Base-by-base conservation (phyloP, 2,113 vertebrate genomes). In the Mystacornis crossleyi region DNA sequence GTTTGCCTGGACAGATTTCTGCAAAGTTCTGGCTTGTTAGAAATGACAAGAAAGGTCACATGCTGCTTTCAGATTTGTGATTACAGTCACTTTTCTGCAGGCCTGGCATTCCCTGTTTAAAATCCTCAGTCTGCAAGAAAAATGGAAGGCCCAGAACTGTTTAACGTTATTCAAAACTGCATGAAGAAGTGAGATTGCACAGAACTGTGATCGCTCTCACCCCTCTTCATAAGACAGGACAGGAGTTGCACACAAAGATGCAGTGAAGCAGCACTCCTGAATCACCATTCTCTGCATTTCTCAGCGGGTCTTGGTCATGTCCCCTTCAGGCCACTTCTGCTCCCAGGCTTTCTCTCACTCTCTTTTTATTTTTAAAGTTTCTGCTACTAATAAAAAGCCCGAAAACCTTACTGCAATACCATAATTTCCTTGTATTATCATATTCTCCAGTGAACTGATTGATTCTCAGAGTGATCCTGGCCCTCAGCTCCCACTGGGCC, bases 351-450 rank as follows among this genome's bases (percentile, higher is more conserved):
- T 51, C 40, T 43, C 36, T 75, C 1, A 1, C 40, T 85, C 29
- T 24, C 42, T 38, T 78, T 74, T 91, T 90, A 90, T 73, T 93
- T 94, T 82, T 86, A 26, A 96, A 96, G 86, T 43, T 86, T 89
- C 82, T 93, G 45, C 33, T 75, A 71, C 71, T 66, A 83, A 55
- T 81, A 55, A 86, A 84, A 75, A 73, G 34, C 42, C 50, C 0
- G 0, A 82, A 88, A 91, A 78, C 28, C n/a, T 89, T 72, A 78
- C 6, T 90, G 67, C 48, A 90, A 67, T 90, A 45, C 45, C 47
- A 77, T 84, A 1, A 70, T 86, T 93, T 86, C 90, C 75, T 74
- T 45, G 18, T 57, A 84, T 64, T 87, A 81, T n/a, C 55, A 17
- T 81, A 86, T 57, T 90, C 88, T 86, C 86, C 29, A 90, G 80